These are phyloP conservation scores for Mactra quadrangularis DNA, from an alignment of 1,140 invertebrate genomes.

Conservation along the genomic window DNA sequence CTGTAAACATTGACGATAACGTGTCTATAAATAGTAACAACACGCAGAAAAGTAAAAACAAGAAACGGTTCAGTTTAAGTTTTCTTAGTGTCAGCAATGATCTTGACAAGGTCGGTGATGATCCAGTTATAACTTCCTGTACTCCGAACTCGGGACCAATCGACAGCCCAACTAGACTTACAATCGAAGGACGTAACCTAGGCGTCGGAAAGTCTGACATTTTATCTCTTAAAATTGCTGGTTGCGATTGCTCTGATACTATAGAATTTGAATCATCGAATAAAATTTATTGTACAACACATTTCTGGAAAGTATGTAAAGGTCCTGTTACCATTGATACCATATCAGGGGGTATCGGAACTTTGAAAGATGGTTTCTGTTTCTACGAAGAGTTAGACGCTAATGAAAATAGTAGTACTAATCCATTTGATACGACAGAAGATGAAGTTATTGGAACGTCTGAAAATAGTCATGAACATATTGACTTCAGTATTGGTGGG, in stretches of 20 bases:
- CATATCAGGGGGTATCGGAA: slow-evolving; percentile 78
- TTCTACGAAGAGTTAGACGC: slow-evolving; percentile 69
- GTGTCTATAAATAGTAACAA: slow-evolving; percentile 64
- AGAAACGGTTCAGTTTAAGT: slow-evolving; percentile 53
- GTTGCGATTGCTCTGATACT: slow-evolving; percentile 76
- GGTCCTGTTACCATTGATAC: slow-evolving; percentile 80
- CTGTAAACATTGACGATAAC: slow-evolving; percentile 47
- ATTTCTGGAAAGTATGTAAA: slow-evolving; percentile 72
- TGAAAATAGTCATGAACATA: neutral
- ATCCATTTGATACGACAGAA: slow-evolving; percentile 38
- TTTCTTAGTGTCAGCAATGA: slow-evolving; percentile 70
- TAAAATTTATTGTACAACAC: slow-evolving; percentile 76
- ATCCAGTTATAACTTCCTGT: slow-evolving; percentile 75
- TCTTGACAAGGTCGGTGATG: slow-evolving; percentile 68
- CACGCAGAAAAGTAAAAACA: slow-evolving; percentile 30
- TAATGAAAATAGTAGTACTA: slow-evolving; percentile 41
- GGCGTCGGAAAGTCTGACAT: slow-evolving; percentile 79
- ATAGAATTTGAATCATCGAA: slow-evolving; percentile 80
- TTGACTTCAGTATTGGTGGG: slow-evolving; percentile 61
- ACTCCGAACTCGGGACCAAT: slow-evolving; percentile 75
- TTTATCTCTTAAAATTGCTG: slow-evolving; percentile 77
- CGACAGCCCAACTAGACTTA: slow-evolving; percentile 75
- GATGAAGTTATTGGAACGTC: neutral
- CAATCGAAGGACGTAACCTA: slow-evolving; percentile 77
- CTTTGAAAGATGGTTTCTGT: slow-evolving; percentile 73